Base-by-base conservation (phyloP, 1,140 invertebrate species). In the Homarus americanus region DNA sequence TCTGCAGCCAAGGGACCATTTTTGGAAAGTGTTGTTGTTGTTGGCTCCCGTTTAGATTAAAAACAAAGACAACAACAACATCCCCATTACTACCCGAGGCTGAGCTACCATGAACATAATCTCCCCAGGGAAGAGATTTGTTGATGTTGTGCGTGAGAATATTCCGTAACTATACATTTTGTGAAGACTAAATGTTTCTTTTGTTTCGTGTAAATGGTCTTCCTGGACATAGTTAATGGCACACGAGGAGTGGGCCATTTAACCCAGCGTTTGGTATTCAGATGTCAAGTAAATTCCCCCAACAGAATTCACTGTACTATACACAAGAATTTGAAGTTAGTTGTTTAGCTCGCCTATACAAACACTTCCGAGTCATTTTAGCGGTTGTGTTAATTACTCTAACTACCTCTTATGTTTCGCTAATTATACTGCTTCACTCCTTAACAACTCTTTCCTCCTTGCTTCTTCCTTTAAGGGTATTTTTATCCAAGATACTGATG, bases 341-440 rank as follows among this genome's bases (percentile, higher is more conserved):
- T 79, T 44, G 40, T 79, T 79, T 44, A 3, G 10, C 28, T 41
- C 41, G 20, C 44, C 41, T 79, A 40, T 49, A 28, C 28, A 40
- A 79, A 79, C 76, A 79, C 7, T 28, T 28, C 28, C 20, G 44
- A 28, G 20, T 32, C 10, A 41, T 79, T 79, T 32, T 53, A 20
- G 41, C 36, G 76, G 76, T 32, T 24, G 17, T 76, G 36, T 20
- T 76, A 76, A 76, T 79, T 79, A 79, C 76, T 32, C 38, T 53
- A 53, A 79, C 36, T 36, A n/a, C 41, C 76, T 44, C 76, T 44
- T 79, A 69, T 28, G 63, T 44, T 44, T 24, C 1, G 20, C 15
- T 36, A 28, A 20, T 66, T 41, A 44, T 24, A 24, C 82, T 83
- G 36, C 28, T 10, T 83, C 34, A 49, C 76, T 32, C 41, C 20